phyloP scores from a whole-genome alignment of 2,113 vertebrate genomes.

The Xenus cinereus region DNA sequence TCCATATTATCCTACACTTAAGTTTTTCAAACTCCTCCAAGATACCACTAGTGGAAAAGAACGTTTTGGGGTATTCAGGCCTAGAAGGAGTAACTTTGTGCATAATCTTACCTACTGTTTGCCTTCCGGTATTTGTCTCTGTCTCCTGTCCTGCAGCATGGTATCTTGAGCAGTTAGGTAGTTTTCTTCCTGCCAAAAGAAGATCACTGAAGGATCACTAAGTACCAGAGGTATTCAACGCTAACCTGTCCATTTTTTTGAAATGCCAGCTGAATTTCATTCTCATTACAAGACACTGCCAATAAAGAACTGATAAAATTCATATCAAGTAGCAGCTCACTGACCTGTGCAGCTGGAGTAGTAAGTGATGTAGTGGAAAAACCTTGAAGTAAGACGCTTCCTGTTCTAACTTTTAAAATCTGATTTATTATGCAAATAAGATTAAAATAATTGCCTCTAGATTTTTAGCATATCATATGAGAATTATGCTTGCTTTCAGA shows the following conservation, averaged over 20 bases:
- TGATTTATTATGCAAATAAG: background rate
- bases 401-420: background rate
- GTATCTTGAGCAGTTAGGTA: background rate
- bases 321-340: background rate
- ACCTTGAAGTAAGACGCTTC: background rate
- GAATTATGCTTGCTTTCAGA: background rate
- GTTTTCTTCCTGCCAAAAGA: background rate
- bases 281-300: background rate
- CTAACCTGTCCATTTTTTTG: background rate
- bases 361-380: background rate
- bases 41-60: background rate
- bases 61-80: background rate
- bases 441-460: background rate
- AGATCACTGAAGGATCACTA: background rate
- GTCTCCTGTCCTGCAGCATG: background rate
- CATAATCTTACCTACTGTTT: background rate
- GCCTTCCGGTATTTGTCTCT: background rate
- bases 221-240: background rate
- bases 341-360: background rate
- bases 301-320: background rate
- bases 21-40: background rate
- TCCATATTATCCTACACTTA: background rate
- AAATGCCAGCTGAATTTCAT: background rate
- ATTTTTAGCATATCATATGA: background rate
- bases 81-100: background rate